Conservation (phyloP, 2,888 invertebrate species). For the Iselma pallidipennis region DNA sequence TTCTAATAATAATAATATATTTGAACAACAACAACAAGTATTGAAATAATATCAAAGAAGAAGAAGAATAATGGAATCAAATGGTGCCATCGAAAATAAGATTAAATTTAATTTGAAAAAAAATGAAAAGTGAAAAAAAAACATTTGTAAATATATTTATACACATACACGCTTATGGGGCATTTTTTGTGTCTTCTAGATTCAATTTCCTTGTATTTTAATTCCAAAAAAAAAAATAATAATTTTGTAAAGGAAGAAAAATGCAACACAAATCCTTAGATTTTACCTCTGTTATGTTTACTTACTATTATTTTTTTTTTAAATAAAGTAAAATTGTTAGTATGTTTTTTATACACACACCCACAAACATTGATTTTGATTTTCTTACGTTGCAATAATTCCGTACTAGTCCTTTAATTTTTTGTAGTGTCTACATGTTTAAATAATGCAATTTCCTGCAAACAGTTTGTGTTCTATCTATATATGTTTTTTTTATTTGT, state of each 20-base stretch:
- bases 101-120: neutral
- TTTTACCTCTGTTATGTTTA: conserved; percentile 28
- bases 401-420: conserved; percentile 29
- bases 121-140: conserved; percentile 19
- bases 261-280: neutral
- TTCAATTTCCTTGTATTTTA: conserved; percentile 32
- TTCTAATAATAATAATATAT: conserved; percentile 14
- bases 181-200: conserved; percentile 41
- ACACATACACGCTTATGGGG: conserved; percentile 39
- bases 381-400: conserved; percentile 30
- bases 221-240: conserved; percentile 31
- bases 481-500: neutral
- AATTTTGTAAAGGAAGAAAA: neutral
- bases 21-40: conserved; percentile 7
- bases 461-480: neutral
- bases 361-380: conserved; percentile 22
- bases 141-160: conserved; percentile 45
- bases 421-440: neutral
- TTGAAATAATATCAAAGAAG: conserved; percentile 23
- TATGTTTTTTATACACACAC: conserved; percentile 30
- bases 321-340: conserved; percentile 33
- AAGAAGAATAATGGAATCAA: conserved; percentile 46
- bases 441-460: conserved; percentile 19
- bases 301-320: conserved; percentile 41
- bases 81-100: conserved; percentile 46